Conservation (phyloP, 2,797 vertebrate species). For the Platalea minor region DNA sequence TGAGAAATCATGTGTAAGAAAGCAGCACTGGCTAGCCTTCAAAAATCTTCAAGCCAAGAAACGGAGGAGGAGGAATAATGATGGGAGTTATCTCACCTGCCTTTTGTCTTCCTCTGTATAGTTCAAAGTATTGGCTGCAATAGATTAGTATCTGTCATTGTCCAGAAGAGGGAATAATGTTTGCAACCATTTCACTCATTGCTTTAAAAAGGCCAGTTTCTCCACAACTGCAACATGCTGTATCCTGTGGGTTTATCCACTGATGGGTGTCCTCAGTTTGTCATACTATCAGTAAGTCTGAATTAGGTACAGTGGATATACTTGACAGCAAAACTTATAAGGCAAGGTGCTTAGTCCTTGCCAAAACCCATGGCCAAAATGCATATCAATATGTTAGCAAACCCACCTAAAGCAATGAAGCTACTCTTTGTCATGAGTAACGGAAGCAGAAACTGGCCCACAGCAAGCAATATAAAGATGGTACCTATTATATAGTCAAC, state of each 20-base stretch:
- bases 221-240: background rate
- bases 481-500: background rate
- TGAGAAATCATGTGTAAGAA: background rate
- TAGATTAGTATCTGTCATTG: background rate
- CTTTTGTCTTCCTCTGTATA: background rate
- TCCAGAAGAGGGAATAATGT: background rate
- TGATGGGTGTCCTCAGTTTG: background rate
- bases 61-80: background rate
- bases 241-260: background rate
- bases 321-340: background rate
- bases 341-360: background rate
- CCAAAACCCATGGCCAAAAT: background rate
- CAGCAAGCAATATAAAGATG: background rate
- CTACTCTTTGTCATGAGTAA: background rate
- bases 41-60: background rate
- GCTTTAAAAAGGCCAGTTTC: background rate
- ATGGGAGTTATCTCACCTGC: background rate
- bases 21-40: background rate
- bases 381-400: background rate
- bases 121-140: background rate
- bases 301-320: background rate
- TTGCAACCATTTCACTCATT: background rate
- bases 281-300: background rate
- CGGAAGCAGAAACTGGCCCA: background rate
- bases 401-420: background rate